A percentile compares a stretch with the other conserved stretches of the same genome.
Evolutionary conservation across 2,888 invertebrate genomes (phyloP).

Genomic region (Erpobdella octoculata): DNA sequence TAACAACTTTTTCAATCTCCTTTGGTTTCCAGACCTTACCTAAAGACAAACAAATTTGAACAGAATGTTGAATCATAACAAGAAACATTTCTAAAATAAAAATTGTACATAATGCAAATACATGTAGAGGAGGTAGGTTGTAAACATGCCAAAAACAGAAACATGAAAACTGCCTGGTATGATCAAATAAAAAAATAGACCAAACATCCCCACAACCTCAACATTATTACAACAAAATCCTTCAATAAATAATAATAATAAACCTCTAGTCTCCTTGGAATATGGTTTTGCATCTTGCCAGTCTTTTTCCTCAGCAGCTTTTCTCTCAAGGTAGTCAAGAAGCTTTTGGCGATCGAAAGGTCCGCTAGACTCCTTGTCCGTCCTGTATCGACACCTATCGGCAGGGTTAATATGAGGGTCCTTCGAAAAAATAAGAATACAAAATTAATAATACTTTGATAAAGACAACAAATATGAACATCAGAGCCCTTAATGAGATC

Average conservation of each 20-base stretch:
- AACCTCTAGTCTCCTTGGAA: conserved; percentile 75
- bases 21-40: conserved; percentile 53
- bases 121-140: neutral
- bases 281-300: conserved; percentile 89
- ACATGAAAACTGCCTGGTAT: too few relatives aligned
- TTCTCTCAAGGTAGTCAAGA: conserved; percentile 65
- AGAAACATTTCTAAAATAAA: neutral
- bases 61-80: too few relatives aligned
- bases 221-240: neutral
- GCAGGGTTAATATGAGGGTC: conserved; percentile 92
- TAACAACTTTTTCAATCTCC: conserved; percentile 42
- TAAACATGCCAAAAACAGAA: neutral
- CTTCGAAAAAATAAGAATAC: conserved; percentile 56
- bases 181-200: neutral
- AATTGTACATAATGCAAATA: neutral
- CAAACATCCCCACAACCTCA: neutral
- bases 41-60: too few relatives aligned
- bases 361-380: conserved; percentile 87
- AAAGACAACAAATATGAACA: neutral
- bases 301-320: conserved; percentile 95
- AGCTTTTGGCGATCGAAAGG: conserved; percentile 76
- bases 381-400: conserved; percentile 89
- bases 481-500: neutral
- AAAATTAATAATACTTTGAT: neutral
- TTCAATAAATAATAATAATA: too few relatives aligned